Base-by-base conservation (phyloP, 1,140 invertebrate genomes). In the Nasonia longicornis region DNA sequence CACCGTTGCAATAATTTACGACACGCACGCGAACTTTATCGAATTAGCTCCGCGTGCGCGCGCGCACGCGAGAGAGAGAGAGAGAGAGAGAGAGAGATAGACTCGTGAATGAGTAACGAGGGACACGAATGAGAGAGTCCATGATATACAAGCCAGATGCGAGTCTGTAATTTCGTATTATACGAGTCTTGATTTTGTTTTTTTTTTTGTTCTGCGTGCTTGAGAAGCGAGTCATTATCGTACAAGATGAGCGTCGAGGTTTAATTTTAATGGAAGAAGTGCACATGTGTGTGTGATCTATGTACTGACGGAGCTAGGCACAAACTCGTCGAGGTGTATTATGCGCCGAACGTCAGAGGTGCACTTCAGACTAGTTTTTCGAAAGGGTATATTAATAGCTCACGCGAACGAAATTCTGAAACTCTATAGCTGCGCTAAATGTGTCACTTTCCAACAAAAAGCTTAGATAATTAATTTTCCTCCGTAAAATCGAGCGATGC, bases 91-190 rank as follows among this genome's bases (percentile, higher is more conserved):
- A 10, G 20, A 26, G 22, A 14, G 31, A 26, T 1, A 16, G 14
- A n/a, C 69, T 71, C 35, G 38, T 73, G 71, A 45, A 73, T 38
- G 71, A 73, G 42, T 52, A 52, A 73, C 42, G 71, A 73, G 71
- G 38, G 20, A 14, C 26, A 6, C 4, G 52, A 58, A 20, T n/a
- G 52, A 7, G 52, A 58, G 20, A n/a, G 52, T 20, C 3, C 4
- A 16, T 48, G 45, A 58, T 58, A 58, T 58, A 16, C 52, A 58
- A 58, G 52, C 52, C 20, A 58, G 16, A 58, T 42, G 52, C 14
- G 52, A 58, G 52, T 20, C 20, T n/a, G 20, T 58, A 58, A 58
- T 58, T 58, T 58, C 16, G 14, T 4, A 20, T 58, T 58, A n/a
- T 16, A n/a, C 16, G 48, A 52, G 52, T 58, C 52, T 6, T 58